Percentiles rank a stretch among this genome's conserved stretches.
These are phyloP conservation scores for Pygoscelis adeliae DNA, from an alignment of 2,113 vertebrate species.

Conservation along the genomic window DNA sequence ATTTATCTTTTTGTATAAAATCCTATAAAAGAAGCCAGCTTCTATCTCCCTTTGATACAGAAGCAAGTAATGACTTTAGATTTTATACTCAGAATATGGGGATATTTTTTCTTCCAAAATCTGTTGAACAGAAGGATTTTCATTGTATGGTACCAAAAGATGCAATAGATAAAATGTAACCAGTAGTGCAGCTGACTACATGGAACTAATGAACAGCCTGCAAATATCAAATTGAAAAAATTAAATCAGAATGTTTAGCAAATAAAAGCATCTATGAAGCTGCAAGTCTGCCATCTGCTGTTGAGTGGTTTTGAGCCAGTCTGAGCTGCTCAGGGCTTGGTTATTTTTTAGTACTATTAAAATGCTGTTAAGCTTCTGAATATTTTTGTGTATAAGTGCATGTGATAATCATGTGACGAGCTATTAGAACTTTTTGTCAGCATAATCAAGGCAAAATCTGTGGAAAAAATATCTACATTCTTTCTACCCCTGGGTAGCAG, in stretches of 20 bases:
- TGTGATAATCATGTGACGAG: not conserved
- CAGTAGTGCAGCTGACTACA: not conserved
- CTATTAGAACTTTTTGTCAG: not conserved
- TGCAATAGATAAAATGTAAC: not conserved
- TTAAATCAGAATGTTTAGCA: not conserved
- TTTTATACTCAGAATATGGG: not conserved
- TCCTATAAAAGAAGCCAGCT: not conserved
- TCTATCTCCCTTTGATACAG: not conserved
- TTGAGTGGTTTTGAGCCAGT: not conserved
- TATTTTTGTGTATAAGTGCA: not conserved
- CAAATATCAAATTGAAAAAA: not conserved
- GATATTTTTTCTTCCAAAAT: not conserved
- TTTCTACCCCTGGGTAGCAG: not conserved
- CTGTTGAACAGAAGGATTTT: not conserved
- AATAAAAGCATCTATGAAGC: not conserved
- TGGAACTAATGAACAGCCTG: not conserved
- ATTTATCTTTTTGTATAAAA: not conserved
- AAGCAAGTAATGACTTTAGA: not conserved
- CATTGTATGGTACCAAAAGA: not conserved
- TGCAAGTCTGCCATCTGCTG: conserved; percentile 55
- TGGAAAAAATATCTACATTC: not conserved
- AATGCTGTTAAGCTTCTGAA: not conserved
- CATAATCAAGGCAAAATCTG: not conserved
- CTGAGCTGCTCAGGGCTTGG: not conserved
- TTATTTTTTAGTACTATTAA: not conserved